Evolutionary conservation across 2,113 vertebrate genomes (phyloP).

Genomic region (Pelvicachromis taeniatus): DNA sequence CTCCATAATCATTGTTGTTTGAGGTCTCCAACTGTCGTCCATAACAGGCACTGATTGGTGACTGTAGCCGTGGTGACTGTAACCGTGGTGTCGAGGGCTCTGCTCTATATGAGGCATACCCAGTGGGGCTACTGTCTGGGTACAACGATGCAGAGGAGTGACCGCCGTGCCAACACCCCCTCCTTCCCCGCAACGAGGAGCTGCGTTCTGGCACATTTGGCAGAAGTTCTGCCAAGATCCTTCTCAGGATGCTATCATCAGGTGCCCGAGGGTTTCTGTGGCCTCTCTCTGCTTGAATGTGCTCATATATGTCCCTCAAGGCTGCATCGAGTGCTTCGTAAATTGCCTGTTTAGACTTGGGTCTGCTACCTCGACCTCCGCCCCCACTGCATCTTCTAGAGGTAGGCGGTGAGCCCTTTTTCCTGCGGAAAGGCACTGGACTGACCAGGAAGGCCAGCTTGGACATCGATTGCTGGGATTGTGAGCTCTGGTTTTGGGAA

Average conservation of each 20-base stretch:
- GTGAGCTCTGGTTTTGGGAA: slow-evolving; percentile 70
- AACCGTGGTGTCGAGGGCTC: slow-evolving; percentile 59
- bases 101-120: slow-evolving; percentile 71
- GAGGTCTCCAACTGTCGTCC: slow-evolving; percentile 77
- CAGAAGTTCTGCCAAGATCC: slow-evolving; percentile 92
- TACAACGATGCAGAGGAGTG: slow-evolving; percentile 58
- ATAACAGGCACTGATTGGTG: slow-evolving; percentile 87
- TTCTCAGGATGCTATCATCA: slow-evolving; percentile 88
- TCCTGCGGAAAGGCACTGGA: slow-evolving; percentile 98
- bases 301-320: slow-evolving; percentile 94
- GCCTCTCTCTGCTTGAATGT: slow-evolving; percentile 89
- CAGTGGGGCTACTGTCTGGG: slow-evolving; percentile 70
- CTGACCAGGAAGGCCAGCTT: slow-evolving; percentile 97
- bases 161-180: slow-evolving; percentile 56
- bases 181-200: slow-evolving; percentile 82
- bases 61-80: slow-evolving; percentile 71
- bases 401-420: slow-evolving; percentile 83
- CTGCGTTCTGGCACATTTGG: slow-evolving; percentile 93
- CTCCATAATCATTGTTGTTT: slow-evolving; percentile 75
- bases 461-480: slow-evolving; percentile 85
- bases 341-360: slow-evolving; percentile 85
- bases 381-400: slow-evolving; percentile 73
- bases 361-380: slow-evolving; percentile 51
- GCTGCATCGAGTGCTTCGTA: slow-evolving; percentile 93
- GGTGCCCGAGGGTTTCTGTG: slow-evolving; percentile 80